Conservation (phyloP, 2,113 vertebrate species). For the Dasyprocta punctata region DNA sequence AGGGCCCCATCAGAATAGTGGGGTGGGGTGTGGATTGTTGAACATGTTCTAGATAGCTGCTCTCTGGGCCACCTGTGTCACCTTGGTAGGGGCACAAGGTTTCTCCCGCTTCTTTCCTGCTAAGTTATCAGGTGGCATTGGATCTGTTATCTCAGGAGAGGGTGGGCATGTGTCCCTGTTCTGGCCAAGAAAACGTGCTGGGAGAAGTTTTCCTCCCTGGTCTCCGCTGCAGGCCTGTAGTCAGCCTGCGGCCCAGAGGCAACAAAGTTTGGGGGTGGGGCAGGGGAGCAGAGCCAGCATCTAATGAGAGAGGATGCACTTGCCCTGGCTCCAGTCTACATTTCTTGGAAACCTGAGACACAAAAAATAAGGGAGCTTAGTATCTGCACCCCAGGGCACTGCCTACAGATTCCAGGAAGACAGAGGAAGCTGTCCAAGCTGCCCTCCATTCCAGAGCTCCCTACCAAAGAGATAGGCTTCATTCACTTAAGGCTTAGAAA, state of each 20-base stretch:
- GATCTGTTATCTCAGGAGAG: neutral
- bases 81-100: neutral
- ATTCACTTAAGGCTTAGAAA: neutral
- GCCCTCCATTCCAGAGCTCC: neutral
- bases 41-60: neutral
- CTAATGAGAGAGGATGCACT: neutral
- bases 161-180: neutral
- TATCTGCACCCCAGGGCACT: neutral
- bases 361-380: neutral
- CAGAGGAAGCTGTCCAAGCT: neutral
- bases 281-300: neutral
- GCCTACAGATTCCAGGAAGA: slow-evolving; percentile 18
- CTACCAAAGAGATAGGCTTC: neutral
- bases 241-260: neutral
- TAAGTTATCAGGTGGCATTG: neutral
- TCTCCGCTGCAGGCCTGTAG: neutral
- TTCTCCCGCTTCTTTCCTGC: neutral
- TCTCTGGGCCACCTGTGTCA: neutral
- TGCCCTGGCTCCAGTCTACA: neutral
- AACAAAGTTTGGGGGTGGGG: neutral
- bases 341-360: slow-evolving; percentile 20
- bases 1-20: neutral
- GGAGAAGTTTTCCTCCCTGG: neutral
- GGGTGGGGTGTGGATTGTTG: neutral
- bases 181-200: neutral